These are phyloP conservation scores for Aplocera efformata DNA, from an alignment of 2,888 invertebrate genomes.

Conservation along the genomic window DNA sequence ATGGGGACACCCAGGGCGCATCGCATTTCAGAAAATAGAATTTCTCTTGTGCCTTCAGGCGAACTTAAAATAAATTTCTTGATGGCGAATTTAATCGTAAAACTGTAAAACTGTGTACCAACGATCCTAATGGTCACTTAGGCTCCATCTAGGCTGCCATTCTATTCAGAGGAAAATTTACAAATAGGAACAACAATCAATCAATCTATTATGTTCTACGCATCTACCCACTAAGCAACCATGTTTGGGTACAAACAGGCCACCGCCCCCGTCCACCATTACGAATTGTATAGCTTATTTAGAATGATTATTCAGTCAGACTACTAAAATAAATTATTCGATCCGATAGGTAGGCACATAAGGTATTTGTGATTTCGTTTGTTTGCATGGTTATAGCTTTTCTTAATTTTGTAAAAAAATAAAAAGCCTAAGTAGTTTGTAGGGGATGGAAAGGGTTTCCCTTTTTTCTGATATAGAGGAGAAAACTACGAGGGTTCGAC, in stretches of 20 bases:
- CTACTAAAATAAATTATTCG: slow-evolving; percentile 7
- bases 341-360: not conserved
- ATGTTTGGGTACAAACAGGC: slow-evolving; percentile 27
- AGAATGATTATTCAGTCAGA: slow-evolving; percentile 9
- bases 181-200: slow-evolving; percentile 22
- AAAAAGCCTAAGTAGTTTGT: too few relatives aligned
- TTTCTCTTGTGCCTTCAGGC: too few relatives aligned
- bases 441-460: too few relatives aligned
- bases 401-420: too few relatives aligned
- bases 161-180: slow-evolving; percentile 10
- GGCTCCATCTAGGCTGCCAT: slow-evolving; percentile 1
- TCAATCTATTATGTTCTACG: slow-evolving; percentile 21
- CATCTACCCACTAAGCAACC: slow-evolving; percentile 23
- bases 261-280: slow-evolving; percentile 33
- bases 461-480: too few relatives aligned
- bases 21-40: too few relatives aligned
- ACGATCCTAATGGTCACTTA: not conserved
- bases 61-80: too few relatives aligned
- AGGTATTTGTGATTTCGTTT: not conserved
- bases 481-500: too few relatives aligned
- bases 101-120: too few relatives aligned
- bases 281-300: slow-evolving; percentile 9
- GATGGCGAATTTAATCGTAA: too few relatives aligned
- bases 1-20: too few relatives aligned
- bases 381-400: not conserved